Conservation (phyloP, 64 coral and sea anemone genomes). For the Montipora sp. region DNA sequence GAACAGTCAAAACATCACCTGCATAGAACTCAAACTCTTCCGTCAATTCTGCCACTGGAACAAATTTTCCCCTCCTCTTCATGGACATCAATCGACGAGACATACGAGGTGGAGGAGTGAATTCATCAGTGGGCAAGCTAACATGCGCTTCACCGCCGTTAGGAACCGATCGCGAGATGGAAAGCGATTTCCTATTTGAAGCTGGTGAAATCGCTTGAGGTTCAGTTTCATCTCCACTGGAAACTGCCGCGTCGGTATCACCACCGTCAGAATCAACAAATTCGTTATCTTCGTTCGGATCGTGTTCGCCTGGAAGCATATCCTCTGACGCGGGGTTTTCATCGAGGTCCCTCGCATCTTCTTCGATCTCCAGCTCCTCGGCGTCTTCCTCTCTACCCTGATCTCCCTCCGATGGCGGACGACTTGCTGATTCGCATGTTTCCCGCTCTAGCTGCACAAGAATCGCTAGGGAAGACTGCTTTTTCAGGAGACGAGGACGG, state of each 20-base stretch:
- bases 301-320: neutral
- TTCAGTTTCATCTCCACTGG: slow-evolving; percentile 74
- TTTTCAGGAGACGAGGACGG: slow-evolving; percentile 40
- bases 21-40: slow-evolving; percentile 91
- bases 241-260: slow-evolving; percentile 72
- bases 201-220: neutral
- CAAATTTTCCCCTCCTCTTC: slow-evolving; percentile 61
- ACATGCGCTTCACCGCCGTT: neutral
- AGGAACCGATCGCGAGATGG: neutral
- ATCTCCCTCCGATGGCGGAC: slow-evolving; percentile 42
- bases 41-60: slow-evolving; percentile 61
- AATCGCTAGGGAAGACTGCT: slow-evolving; percentile 84
- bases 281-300: slow-evolving; percentile 7
- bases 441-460: slow-evolving; percentile 73
- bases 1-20: slow-evolving; percentile 88
- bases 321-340: slow-evolving; percentile 2
- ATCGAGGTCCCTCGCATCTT: neutral
- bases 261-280: slow-evolving; percentile 70
- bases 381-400: slow-evolving; percentile 25
- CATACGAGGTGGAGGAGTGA: slow-evolving; percentile 44
- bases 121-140: neutral
- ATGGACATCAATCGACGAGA: slow-evolving; percentile 90
- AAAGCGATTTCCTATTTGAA: slow-evolving; percentile 44
- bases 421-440: slow-evolving; percentile 53
- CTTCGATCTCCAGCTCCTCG: neutral